Base-by-base conservation (phyloP, 2,113 vertebrate genomes). In the Pseudorectes ferrugineus region DNA sequence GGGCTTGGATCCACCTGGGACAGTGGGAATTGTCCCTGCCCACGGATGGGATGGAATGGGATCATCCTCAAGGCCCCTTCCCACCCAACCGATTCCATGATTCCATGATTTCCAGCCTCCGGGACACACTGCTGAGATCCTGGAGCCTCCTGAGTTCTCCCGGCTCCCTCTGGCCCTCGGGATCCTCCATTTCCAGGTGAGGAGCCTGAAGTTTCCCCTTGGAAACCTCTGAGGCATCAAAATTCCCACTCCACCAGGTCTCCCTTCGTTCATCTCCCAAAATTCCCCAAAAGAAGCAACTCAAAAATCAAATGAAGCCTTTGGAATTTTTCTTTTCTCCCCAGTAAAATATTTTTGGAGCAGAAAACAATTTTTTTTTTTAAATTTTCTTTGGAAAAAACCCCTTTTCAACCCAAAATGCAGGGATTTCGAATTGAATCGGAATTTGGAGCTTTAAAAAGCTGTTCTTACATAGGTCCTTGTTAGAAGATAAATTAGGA, bases 21-120 rank as follows among this genome's bases (percentile, higher is more conserved):
- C 0, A 2, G 11, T 2, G 18, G n/a, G 28, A 73, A 1, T 0
- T 46, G 28, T 40, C 48, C 33, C 33, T 54, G 58, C 1, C 4
- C 23, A 12, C n/a, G 59, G 51, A 46, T 38, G 40, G 40, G 40
- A 11, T 40, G 40, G 57, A 58, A 58, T 17, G 23, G 10, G n/a
- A 19, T 28, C 10, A 22, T 28, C 33, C 35, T 29, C 22, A 33
- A 58, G 11, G 33, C 17, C 33, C 8, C 40, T 45, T 58, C 19
- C 19, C 6, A 24, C 20, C n/a, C 42, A 36, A 59, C 9, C 14
- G 26, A 48, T 58, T 11, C 55, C 43, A 31, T 9, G 7, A 61
- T 62, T 49, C 57, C 45, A 21, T 21, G 16, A 40, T 75, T 65
- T 57, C 40, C 73, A 66, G 2, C 14, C 12, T 55, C 7, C 14